Evolutionary conservation across 2,113 vertebrate genomes (phyloP).

Genomic region (Hippocampus guttulatus): DNA sequence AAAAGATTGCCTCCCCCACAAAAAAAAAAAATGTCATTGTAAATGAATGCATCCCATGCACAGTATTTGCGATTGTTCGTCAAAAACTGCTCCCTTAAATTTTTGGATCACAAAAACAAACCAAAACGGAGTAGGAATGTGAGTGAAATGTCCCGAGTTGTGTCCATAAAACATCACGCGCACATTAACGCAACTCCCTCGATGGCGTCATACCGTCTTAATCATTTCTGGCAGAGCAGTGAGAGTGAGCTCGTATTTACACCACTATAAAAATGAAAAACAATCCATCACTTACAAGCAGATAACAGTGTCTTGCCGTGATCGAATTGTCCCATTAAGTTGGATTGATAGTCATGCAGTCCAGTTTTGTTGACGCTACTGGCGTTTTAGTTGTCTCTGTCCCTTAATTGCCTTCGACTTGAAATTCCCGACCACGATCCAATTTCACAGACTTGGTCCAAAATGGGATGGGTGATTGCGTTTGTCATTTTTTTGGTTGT

Average conservation of each 20-base stretch:
- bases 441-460: neutral
- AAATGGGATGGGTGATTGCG: too few relatives aligned
- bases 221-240: neutral
- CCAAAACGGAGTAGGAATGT: neutral
- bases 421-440: neutral
- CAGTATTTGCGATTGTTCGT: too few relatives aligned
- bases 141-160: neutral
- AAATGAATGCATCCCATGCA: too few relatives aligned
- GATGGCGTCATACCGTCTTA: neutral
- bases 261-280: neutral
- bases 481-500: too few relatives aligned
- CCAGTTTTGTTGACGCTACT: neutral
- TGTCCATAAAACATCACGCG: slow-evolving; percentile 2
- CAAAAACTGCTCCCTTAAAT: too few relatives aligned
- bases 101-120: neutral
- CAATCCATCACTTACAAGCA: neutral
- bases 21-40: neutral
- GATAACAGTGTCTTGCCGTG: neutral
- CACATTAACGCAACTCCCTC: neutral
- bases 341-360: neutral
- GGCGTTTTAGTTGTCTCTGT: too few relatives aligned
- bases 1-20: too few relatives aligned
- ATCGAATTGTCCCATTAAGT: neutral
- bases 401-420: neutral
- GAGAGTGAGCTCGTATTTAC: neutral